Base-by-base conservation (phyloP, 2,888 invertebrate species). In the Thymelicus sylvestris region DNA sequence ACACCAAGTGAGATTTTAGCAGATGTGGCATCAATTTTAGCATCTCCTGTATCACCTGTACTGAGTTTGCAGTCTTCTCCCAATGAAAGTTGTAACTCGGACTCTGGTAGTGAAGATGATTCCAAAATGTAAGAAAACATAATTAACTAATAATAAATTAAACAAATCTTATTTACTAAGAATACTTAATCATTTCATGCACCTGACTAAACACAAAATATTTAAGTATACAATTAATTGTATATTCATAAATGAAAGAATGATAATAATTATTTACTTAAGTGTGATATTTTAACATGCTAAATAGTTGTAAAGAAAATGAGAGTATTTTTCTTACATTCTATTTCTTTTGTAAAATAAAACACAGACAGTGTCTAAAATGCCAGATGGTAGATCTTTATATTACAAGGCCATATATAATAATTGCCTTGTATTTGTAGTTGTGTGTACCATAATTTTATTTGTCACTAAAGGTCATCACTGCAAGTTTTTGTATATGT, bases 21-120 rank as follows among this genome's bases (percentile, higher is more conserved):
- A 67, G 93, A 92, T 81, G 94, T 93, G 15, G 89, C 88, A 15
- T 90, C 92, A 13, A 74, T 85, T 31, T 74, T 93, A 60, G 82
- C 91, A 39, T 88, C 91, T 13, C 88, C 90, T 0, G 86, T 90
- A 80, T 92, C 93, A 62, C 92, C 93, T 13, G 80, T 83, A 12
- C 73, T 86, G 64, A 92, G 92, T 73, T 80, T 86, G 31, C 90
- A 91, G 73, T 91, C 92, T 38, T 91, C 91, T 13, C 84, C 86
- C 12, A 87, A 86, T 75, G 86, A 86, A 64, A 92, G 89, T 75
- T 90, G 92, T 74, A 88, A 80, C 72, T 92, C 92, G 4, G 93
- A 93, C 79, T 93, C 93, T 19, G 88, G 93, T 48, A 93, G 93
- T 83, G 93, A 93, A 75, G 93, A 93, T 90, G 93, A 93, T 75